phyloP scores from a whole-genome alignment of 2,888 invertebrate genomes.

The Thyatira batis region DNA sequence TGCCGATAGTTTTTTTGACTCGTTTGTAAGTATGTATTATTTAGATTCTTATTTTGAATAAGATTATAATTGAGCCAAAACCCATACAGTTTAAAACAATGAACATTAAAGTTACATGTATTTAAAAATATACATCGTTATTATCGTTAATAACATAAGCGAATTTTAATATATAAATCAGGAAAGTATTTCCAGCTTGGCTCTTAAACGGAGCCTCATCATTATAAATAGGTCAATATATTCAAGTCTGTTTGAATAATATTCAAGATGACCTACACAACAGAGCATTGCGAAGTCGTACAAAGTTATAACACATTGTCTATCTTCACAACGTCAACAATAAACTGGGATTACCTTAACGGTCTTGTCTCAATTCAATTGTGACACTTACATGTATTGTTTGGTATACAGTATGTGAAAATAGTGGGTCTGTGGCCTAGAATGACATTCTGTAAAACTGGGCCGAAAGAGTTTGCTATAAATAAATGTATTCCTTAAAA shows the following conservation, averaged over 20 bases:
- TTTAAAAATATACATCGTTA: too few relatives aligned
- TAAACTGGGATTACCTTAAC: slow-evolving; percentile 1
- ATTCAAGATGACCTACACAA: background rate
- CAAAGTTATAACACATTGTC: background rate
- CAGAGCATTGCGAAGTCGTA: background rate
- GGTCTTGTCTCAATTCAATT: background rate
- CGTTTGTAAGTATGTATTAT: too few relatives aligned
- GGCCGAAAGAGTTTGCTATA: too few relatives aligned
- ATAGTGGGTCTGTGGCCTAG: background rate
- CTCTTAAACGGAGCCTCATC: background rate
- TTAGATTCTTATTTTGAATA: too few relatives aligned
- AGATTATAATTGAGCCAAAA: too few relatives aligned
- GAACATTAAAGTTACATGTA: too few relatives aligned
- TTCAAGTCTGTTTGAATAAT: background rate
- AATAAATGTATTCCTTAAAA: too few relatives aligned
- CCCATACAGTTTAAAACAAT: too few relatives aligned
- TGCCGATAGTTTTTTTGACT: too few relatives aligned
- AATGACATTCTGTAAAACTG: too few relatives aligned
- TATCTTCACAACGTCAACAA: background rate
- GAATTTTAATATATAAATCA: too few relatives aligned
- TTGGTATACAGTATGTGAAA: background rate
- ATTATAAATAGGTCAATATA: background rate
- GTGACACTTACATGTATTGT: background rate
- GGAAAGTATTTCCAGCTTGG: background rate
- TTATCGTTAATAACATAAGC: too few relatives aligned